These are phyloP conservation scores for Choristoneura rosaceana DNA, from an alignment of 2,888 invertebrate genomes.

Conservation along the genomic window DNA sequence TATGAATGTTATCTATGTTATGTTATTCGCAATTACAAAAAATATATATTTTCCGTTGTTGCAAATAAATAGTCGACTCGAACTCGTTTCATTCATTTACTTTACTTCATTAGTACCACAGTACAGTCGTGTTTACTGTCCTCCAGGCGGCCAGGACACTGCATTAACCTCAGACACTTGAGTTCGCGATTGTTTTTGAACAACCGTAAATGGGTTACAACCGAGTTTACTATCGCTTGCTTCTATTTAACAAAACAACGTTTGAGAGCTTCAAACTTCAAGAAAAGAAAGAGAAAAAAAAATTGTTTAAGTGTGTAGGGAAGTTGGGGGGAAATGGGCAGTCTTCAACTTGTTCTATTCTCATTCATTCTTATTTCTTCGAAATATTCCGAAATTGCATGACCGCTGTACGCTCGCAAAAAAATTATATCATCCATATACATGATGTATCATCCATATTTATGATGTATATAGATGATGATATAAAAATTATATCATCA, in stretches of 20 bases:
- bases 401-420: too few relatives aligned
- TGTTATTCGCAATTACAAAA: too few relatives aligned
- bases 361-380: too few relatives aligned
- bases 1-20: too few relatives aligned
- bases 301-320: neutral
- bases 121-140: slow-evolving; percentile 52
- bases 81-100: slow-evolving; percentile 8
- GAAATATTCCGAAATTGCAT: too few relatives aligned
- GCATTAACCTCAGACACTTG: slow-evolving; percentile 64
- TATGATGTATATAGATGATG: too few relatives aligned
- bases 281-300: slow-evolving; percentile 8
- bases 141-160: slow-evolving; percentile 48
- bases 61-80: neutral
- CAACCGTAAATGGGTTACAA: slow-evolving; percentile 69
- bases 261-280: slow-evolving; percentile 30
- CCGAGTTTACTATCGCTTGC: slow-evolving; percentile 53
- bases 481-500: too few relatives aligned
- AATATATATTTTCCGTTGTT: too few relatives aligned
- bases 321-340: neutral
- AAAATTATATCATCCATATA: too few relatives aligned
- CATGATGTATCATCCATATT: too few relatives aligned
- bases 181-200: slow-evolving; percentile 70
- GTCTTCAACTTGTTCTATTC: neutral
- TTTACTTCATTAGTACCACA: slow-evolving; percentile 41
- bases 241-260: slow-evolving; percentile 30